Percentiles rank a stretch among this genome's conserved stretches.
phyloP scores from a whole-genome alignment of 2,113 vertebrate species.

The Elachura formosa region DNA sequence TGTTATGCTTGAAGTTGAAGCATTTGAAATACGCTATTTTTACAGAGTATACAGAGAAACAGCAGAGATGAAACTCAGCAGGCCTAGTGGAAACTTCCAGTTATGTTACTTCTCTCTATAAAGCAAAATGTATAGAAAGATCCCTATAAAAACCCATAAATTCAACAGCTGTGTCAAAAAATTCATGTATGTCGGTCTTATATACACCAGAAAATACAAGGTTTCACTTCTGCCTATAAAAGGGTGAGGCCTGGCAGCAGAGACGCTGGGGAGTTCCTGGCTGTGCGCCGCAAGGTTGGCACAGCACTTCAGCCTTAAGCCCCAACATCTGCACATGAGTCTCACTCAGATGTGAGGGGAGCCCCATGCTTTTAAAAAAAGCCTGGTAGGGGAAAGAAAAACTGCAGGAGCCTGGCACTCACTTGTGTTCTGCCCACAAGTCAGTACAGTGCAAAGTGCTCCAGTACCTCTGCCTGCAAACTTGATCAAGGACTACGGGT shows the following conservation, averaged over 20 bases:
- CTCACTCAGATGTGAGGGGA: neutral
- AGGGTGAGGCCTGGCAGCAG: neutral
- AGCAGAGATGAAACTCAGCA: constrained; percentile 11
- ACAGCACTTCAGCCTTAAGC: neutral
- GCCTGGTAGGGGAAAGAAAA: neutral
- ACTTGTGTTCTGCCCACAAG: neutral
- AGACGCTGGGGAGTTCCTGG: neutral
- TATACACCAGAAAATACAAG: neutral
- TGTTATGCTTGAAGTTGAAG: neutral
- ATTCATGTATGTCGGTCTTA: neutral
- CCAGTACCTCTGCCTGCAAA: neutral
- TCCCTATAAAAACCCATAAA: neutral
- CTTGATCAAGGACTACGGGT: neutral
- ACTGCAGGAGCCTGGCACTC: neutral
- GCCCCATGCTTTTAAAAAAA: neutral
- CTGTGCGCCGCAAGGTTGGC: neutral
- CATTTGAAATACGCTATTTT: neutral
- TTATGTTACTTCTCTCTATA: neutral
- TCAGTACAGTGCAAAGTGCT: neutral
- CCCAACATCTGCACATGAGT: neutral
- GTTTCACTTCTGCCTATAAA: neutral
- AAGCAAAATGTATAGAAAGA: neutral
- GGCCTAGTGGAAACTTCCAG: neutral
- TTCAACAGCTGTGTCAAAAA: neutral
- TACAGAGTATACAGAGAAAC: neutral